phyloP scores from a whole-genome alignment of 2,888 invertebrate genomes.

The Eupeodes latifasciatus region DNA sequence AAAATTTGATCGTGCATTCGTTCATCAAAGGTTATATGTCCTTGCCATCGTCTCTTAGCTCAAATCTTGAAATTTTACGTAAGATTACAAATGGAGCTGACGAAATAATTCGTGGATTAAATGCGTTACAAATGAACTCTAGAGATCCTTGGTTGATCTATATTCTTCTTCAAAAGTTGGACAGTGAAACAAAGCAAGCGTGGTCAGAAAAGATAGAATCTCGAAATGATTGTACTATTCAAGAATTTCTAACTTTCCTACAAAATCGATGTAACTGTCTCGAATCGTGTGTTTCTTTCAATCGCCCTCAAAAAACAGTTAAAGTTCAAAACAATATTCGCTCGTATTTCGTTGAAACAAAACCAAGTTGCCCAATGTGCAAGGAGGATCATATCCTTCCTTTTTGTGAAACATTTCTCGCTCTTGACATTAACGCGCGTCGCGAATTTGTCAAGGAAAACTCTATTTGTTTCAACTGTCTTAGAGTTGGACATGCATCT shows the following conservation, averaged over 20 bases:
- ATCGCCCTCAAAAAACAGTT: not conserved
- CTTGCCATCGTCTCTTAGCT: conserved; percentile 23
- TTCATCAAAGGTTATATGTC: conserved; percentile 60
- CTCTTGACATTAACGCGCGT: not conserved
- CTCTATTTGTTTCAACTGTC: conserved; percentile 3
- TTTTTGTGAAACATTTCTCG: conserved; percentile 12
- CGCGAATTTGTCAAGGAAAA: not conserved
- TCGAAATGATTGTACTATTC: conserved; percentile 8
- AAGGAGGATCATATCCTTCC: conserved; percentile 13
- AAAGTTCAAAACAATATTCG: conserved; percentile 1
- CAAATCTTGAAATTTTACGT: conserved; percentile 38
- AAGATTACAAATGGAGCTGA: conserved; percentile 61
- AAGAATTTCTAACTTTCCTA: conserved; percentile 21
- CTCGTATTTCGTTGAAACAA: conserved; percentile 2
- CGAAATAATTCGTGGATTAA: conserved; percentile 34
- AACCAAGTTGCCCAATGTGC: conserved; percentile 9
- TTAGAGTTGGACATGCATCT: conserved; percentile 8
- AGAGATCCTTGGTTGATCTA: conserved; percentile 40
- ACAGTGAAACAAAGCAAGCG: conserved; percentile 37
- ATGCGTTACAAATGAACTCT: conserved; percentile 26
- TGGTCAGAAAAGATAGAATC: conserved; percentile 38
- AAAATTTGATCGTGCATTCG: conserved; percentile 54
- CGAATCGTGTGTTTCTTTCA: conserved; percentile 31
- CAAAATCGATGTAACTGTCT: conserved; percentile 24
- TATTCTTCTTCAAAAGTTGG: conserved; percentile 36